A percentile compares a stretch with the other conserved stretches of the same genome.
Evolutionary conservation across 2,888 invertebrate species (phyloP).

Genomic region (Linnaemya vulpina): DNA sequence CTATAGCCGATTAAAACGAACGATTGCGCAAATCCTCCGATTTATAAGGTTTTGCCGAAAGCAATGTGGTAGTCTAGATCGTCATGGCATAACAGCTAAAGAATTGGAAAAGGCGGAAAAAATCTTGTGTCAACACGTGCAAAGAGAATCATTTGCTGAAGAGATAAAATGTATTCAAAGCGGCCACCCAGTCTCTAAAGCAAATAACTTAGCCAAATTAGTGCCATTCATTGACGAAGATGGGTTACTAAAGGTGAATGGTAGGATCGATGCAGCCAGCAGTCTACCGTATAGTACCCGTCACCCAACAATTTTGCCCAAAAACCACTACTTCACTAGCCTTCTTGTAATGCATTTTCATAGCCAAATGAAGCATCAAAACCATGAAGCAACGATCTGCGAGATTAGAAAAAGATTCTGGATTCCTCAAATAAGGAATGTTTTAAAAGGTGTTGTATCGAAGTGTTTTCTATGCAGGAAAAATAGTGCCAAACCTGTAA

Average conservation of each 20-base stretch:
- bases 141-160: background rate
- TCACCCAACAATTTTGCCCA: background rate
- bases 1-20: no score
- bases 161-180: background rate
- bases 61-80: background rate
- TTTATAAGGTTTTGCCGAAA: background rate
- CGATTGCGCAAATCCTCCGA: background rate
- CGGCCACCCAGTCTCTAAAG: background rate
- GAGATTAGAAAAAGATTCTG: background rate
- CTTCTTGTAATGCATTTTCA: slow-evolving; percentile 8
- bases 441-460: no score
- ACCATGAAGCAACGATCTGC: slow-evolving; percentile 4
- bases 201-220: background rate
- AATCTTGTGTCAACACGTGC: background rate
- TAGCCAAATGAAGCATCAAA: slow-evolving; percentile 10
- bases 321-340: background rate
- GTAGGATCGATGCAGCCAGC: slow-evolving; percentile 13
- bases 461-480: no score
- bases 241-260: background rate
- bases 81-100: background rate
- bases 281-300: background rate
- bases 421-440: slow-evolving; percentile 1
- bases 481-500: no score
- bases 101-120: background rate
- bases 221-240: slow-evolving; percentile 4